Evolutionary conservation across 2,888 invertebrate genomes (phyloP).

Genomic region (Trachelus stipa): DNA sequence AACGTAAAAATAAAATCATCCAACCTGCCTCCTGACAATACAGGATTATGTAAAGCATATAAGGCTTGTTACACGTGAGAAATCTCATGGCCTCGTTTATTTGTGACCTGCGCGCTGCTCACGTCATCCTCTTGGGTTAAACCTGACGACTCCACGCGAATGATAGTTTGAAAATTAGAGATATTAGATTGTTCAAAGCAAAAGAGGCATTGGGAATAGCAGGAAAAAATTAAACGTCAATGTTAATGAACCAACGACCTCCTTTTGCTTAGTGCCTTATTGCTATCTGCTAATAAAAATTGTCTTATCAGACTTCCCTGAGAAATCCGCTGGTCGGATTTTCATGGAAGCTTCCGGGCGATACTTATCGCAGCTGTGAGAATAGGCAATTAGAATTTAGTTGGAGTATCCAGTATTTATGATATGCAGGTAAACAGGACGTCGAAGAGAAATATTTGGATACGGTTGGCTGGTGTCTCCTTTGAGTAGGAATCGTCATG

Average conservation of each 20-base stretch:
- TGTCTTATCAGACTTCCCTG: not conserved
- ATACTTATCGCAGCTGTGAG: not conserved
- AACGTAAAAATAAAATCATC: not conserved
- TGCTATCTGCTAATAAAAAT: not conserved
- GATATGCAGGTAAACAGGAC: not conserved
- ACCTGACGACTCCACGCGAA: not conserved
- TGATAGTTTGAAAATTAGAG: not conserved
- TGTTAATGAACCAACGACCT: not conserved
- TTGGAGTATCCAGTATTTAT: not conserved
- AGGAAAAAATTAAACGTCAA: not conserved
- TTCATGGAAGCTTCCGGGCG: not conserved
- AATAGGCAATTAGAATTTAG: not conserved
- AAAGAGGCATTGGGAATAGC: not conserved
- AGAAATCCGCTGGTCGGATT: not conserved
- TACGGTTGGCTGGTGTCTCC: not conserved
- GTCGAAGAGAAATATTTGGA: not conserved
- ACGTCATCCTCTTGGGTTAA: not conserved
- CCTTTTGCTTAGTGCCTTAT: not conserved
- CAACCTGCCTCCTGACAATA: not conserved
- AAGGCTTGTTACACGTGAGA: not conserved
- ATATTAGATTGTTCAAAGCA: not conserved
- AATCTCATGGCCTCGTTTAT: not conserved
- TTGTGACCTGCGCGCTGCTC: not conserved
- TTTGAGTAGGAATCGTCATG: not conserved
- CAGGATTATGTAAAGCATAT: not conserved